These are phyloP conservation scores for Myodes glareolus DNA, from an alignment of 2,113 vertebrate genomes.

Conservation along the genomic window DNA sequence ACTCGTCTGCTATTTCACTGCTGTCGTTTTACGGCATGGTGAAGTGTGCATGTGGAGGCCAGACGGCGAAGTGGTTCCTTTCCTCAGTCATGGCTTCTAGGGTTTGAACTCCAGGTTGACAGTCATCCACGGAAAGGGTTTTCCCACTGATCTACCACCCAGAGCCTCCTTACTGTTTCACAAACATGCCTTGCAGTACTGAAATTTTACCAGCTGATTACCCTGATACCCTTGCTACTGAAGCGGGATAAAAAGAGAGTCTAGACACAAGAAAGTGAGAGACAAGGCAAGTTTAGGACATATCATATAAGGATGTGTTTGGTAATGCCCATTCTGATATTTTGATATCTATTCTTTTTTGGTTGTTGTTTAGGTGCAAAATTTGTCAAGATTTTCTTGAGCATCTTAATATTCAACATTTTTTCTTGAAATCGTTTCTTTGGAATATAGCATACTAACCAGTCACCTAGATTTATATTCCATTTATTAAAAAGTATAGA, in stretches of 20 bases:
- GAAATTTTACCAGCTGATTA: neutral
- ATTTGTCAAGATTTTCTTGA: conserved; percentile 14
- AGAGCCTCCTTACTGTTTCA: neutral
- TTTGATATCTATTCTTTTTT: neutral
- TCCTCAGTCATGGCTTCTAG: neutral
- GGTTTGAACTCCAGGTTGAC: neutral
- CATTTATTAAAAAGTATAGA: neutral
- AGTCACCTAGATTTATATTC: neutral
- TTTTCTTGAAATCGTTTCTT: neutral
- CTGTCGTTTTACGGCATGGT: neutral
- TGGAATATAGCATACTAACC: neutral
- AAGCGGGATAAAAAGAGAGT: neutral
- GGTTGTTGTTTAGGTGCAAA: neutral
- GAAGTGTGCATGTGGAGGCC: neutral
- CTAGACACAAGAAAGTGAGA: neutral
- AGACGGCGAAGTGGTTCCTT: neutral
- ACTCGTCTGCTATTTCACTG: neutral
- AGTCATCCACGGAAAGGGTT: neutral
- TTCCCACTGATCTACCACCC: neutral
- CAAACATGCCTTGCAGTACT: neutral
- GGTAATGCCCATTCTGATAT: neutral
- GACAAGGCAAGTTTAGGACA: neutral
- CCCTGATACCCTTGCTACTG: neutral
- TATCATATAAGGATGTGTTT: neutral
- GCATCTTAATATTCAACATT: neutral